phyloP scores from a whole-genome alignment of 2,888 invertebrate genomes.

The Orthosia gracilis region DNA sequence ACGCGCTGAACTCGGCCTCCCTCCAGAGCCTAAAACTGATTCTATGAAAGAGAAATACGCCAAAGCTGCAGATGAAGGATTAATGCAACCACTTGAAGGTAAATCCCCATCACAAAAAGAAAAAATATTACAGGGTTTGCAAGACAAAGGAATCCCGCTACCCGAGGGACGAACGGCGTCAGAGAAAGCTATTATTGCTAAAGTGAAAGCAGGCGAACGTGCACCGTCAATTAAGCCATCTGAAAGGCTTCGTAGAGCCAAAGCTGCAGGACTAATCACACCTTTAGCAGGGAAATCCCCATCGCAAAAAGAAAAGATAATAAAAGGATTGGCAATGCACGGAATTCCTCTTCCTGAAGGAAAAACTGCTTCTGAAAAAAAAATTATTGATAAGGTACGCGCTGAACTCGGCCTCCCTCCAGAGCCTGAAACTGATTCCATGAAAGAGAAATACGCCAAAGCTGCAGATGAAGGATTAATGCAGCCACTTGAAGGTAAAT shows the following conservation, averaged over 20 bases:
- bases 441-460: neutral
- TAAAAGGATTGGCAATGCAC: neutral
- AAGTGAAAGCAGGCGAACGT: neutral
- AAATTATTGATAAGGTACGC: neutral
- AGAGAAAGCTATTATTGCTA: slow-evolving; percentile 3
- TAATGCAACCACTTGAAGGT: slow-evolving; percentile 65
- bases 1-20: slow-evolving; percentile 1
- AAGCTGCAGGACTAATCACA: slow-evolving; percentile 50
- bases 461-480: neutral
- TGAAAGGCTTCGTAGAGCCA: slow-evolving; percentile 10
- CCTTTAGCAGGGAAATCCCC: slow-evolving; percentile 65
- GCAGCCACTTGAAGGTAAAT: neutral
- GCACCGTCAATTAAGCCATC: neutral
- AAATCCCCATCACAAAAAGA: slow-evolving; percentile 68
- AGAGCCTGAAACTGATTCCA: neutral
- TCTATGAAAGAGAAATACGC: slow-evolving; percentile 18
- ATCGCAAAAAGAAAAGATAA: slow-evolving; percentile 3
- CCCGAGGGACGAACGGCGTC: slow-evolving; percentile 65
- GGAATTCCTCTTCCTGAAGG: slow-evolving; percentile 2
- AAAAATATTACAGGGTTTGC: slow-evolving; percentile 63
- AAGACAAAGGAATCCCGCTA: slow-evolving; percentile 64
- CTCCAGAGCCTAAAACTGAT: neutral
- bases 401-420: neutral
- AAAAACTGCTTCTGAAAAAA: neutral
- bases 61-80: neutral